Evolutionary conservation across 2,113 vertebrate species (phyloP), one percentile per base, ranked within the genome.

Genomic region (Lagopus leucura): DNA sequence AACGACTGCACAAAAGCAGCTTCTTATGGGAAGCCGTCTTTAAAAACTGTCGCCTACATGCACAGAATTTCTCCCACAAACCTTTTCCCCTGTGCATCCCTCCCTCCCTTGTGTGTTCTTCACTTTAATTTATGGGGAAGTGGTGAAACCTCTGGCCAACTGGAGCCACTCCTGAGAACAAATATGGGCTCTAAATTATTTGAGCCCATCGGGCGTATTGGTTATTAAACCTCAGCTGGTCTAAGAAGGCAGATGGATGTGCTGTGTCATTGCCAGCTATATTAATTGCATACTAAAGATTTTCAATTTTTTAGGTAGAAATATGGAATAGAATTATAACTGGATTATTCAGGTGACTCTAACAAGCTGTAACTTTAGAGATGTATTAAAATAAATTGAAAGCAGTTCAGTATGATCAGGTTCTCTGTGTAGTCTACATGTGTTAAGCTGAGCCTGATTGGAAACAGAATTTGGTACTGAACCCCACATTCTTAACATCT

Each of bases 151-250:
- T 95, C 86, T 87, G 86, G 88, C 70, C 77, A 48, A 73, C 45
- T 69, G 88, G 86, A 94, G 65, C 89, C 81, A 89, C 79, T 88
- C 67, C 71, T 84, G 93, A 91, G 91, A 92, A 93, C 61, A 95
- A 96, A 95, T 94, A 80, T 30, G 69, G 70, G 66, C 73, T 93
- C 70, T 97, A 92, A 96, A 96, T 96, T 96, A 94, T 92, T 90
- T 47, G 69, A 96, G 73, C 90, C 91, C 24, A 8, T 58, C 1
- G 30, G 89, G 87, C 20, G 21, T 73, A 18, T 83, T 81, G 83
- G 80, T 94, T 96, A 94, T 95, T 96, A 89, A 92, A 73, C 55
- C 22, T 74, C 2, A 19, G 82, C 70, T 70, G 79, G 82, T 60
- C 82, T 38, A 19, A 67, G 85, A 86, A 86, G 86, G 80, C 76